Evolutionary conservation across 2,888 invertebrate species (phyloP).

Genomic region (Micropterix aruncella): DNA sequence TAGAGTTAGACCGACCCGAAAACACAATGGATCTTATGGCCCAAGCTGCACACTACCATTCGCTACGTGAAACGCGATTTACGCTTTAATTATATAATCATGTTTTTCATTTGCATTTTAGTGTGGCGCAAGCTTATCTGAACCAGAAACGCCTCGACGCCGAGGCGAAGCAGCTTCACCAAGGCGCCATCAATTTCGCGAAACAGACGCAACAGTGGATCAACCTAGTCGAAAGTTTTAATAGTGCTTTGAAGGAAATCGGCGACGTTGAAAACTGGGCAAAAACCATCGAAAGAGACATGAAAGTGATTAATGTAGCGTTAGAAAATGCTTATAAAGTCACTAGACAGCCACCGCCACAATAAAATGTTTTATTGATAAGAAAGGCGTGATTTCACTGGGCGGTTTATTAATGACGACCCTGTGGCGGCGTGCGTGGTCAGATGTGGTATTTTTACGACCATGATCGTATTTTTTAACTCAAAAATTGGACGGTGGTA

Average conservation of each 20-base stretch:
- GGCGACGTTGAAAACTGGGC: slow-evolving; percentile 99
- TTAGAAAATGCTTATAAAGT: slow-evolving; percentile 88
- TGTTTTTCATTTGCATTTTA: slow-evolving; percentile 23
- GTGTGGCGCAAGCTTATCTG: slow-evolving; percentile 94
- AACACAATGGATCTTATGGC: no score
- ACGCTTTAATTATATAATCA: no score
- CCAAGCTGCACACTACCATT: not conserved
- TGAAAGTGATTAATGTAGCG: slow-evolving; percentile 82
- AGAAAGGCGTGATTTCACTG: no score
- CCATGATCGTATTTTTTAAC: no score
- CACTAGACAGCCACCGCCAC: no score
- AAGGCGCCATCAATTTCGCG: slow-evolving; percentile 86
- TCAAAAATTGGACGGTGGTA: no score
- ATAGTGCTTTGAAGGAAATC: slow-evolving; percentile 82
- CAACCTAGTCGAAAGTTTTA: slow-evolving; percentile 78
- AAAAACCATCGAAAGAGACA: slow-evolving; percentile 89
- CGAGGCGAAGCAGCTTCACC: slow-evolving; percentile 91
- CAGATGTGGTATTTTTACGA: no score
- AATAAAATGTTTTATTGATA: no score
- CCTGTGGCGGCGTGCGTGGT: no score
- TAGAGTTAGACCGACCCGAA: no score
- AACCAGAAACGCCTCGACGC: slow-evolving; percentile 96
- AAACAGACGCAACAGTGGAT: slow-evolving; percentile 97
- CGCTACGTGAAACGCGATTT: not conserved
- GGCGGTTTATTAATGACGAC: no score